Evolutionary conservation across 2,888 invertebrate species (phyloP), one percentile per base, ranked within the genome.

Genomic region (Embidobia sp.): DNA sequence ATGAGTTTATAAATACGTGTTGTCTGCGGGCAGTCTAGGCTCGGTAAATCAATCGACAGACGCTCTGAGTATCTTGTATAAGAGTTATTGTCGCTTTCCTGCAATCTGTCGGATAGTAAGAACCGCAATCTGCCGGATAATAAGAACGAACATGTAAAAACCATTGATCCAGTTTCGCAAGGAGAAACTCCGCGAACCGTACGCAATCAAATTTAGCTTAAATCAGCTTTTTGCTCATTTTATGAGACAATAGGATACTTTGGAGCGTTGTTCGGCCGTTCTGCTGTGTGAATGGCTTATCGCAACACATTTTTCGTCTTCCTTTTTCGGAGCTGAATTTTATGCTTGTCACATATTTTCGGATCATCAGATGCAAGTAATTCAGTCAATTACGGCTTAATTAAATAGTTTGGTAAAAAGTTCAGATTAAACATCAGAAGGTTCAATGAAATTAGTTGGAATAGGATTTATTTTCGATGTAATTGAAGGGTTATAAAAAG

Each of bases 81-180:
- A 49, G 40, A 69, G 48, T 57, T 67, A 67, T 67, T 59, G 69
- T 69, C 59, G 59, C 69, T 69, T 69, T 69, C 69, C 49, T 59
- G 55, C 27, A 48, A n/a, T n/a, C n/a, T n/a, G n/a, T n/a, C n/a
- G n/a, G n/a, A n/a, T n/a, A n/a, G n/a, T n/a, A n/a, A n/a, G n/a
- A n/a, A n/a, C n/a, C n/a, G n/a, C n/a, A n/a, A 59, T 35, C 27
- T 3, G 37, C 37, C 11, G 49, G 37, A 33, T 42, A 59, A 69
- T 13, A 57, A 57, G 49, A 59, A 57, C 29, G 48, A 69, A 49
- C 48, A 59, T 13, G 27, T 18, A 69, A 69, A 69, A 69, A 69
- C 29, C 8, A 26, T 44, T 49, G 59, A 40, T 69, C 59, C 69
- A 69, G 49, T 69, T 69, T 59, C 49, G 49, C 69, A 69, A 69